Evolutionary conservation across 2,113 vertebrate genomes (phyloP), one percentile per base, ranked within the genome.

Genomic region (Gymnorhina tibicen): DNA sequence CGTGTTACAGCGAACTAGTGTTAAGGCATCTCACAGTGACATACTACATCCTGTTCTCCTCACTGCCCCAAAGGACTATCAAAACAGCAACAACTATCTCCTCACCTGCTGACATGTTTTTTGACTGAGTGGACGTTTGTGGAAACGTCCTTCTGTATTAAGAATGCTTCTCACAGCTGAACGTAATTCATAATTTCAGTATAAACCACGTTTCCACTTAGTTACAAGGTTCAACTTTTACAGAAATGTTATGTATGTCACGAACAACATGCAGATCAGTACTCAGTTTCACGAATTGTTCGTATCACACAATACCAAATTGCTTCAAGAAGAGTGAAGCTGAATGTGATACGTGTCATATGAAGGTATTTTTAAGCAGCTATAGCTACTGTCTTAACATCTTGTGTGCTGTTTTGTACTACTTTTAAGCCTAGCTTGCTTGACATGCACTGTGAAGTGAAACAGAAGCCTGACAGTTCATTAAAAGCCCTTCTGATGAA

Each of bases 221-320:
- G 8, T 4, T 68, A 20, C 39, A 76, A 80, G 42, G 30, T 32
- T 63, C 27, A 76, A n/a, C 30, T 72, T 85, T 11, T 33, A 62
- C 39, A 77, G 23, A 87, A 73, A 83, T 53, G 35, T 26, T 20
- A 67, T 7, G 5, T 8, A n/a, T 39, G 49, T 66, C 78, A 83
- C 0, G 1, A 83, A 77, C 39, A 50, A 67, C 0, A 0, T 20
- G 58, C 46, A 58, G 39, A 55, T 62, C 30, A 64, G 24, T 75
- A 70, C 24, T 47, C 20, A 59, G 44, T 75, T 82, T 68, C 76
- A 68, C 5, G 0, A 95, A 66, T 11, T 82, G 80, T 16, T 89
- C 14, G 1, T 59, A 78, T 26, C 53, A 50, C 35, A 58, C 37
- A 79, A 41, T 32, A 81, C 15, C 37, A 92, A 78, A 85, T 17